These are phyloP conservation scores for Oryzias melastigma DNA, from an alignment of 2,113 vertebrate genomes.

Conservation along the genomic window DNA sequence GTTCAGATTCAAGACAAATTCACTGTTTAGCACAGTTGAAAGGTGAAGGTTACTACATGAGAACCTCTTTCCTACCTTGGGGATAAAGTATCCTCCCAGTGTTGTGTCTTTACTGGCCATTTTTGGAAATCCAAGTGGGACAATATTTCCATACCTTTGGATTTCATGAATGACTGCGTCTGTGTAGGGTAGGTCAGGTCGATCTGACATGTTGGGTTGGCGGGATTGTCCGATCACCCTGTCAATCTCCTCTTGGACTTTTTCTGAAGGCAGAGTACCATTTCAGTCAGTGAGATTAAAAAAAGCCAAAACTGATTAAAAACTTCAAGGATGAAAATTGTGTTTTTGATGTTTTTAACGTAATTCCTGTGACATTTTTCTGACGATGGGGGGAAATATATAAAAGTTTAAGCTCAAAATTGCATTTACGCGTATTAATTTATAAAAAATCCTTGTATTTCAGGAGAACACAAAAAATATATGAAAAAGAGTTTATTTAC, in stretches of 20 bases:
- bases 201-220: conserved; percentile 72
- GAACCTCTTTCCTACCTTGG: conserved; percentile 69
- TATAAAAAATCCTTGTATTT: no score
- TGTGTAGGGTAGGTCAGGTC: conserved; percentile 79
- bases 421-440: no score
- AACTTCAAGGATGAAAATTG: no score
- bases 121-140: conserved; percentile 76
- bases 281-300: neutral
- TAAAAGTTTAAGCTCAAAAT: no score
- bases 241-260: conserved; percentile 79
- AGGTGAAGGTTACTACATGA: neutral
- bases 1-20: neutral
- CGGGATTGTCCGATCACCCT: conserved; percentile 66
- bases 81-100: conserved; percentile 76
- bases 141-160: conserved; percentile 77
- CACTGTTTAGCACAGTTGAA: neutral
- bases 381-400: no score
- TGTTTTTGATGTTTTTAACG: no score
- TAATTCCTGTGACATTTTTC: no score
- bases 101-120: conserved; percentile 60
- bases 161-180: conserved; percentile 83
- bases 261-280: conserved; percentile 39
- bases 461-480: no score
- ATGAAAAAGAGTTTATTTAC: no score
- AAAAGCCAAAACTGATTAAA: neutral